phyloP scores from a whole-genome alignment of 64 coral and sea anemone species.

The Montipora sp. region DNA sequence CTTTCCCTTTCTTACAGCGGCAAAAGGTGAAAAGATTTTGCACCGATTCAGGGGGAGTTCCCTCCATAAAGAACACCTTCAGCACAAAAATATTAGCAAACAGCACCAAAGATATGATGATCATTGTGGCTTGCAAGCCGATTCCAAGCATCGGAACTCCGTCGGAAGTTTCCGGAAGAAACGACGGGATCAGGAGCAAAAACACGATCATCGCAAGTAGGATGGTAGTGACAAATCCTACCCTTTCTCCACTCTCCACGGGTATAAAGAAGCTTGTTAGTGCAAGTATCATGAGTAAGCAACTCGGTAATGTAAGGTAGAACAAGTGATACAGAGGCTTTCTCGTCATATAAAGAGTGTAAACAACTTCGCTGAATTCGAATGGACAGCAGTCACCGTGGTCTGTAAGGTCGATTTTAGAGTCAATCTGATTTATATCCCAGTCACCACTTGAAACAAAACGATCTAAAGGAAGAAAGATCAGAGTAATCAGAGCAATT shows the following conservation, averaged over 20 bases:
- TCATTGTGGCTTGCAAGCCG: slow-evolving; percentile 23
- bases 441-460: slow-evolving; percentile 65
- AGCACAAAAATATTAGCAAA: slow-evolving; percentile 51
- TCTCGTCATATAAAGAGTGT: slow-evolving; percentile 12
- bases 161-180: slow-evolving; percentile 67
- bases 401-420: not conserved
- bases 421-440: not conserved
- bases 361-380: slow-evolving; percentile 32
- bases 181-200: slow-evolving; percentile 47
- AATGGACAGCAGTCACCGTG: slow-evolving; percentile 63
- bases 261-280: slow-evolving; percentile 60
- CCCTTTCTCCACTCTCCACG: slow-evolving; percentile 68
- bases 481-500: not conserved
- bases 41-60: slow-evolving; percentile 41
- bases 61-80: slow-evolving; percentile 39
- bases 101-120: slow-evolving; percentile 26
- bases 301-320: slow-evolving; percentile 45
- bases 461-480: slow-evolving; percentile 12
- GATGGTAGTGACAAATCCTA: slow-evolving; percentile 73
- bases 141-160: slow-evolving; percentile 50
- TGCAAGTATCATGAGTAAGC: slow-evolving; percentile 2
- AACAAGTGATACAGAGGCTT: slow-evolving; percentile 51
- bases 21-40: slow-evolving; percentile 17
- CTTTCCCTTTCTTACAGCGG: not conserved
- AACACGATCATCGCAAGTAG: slow-evolving; percentile 66